phyloP scores from a whole-genome alignment of 2,797 vertebrate species.

The Ptychadena robeensis region DNA sequence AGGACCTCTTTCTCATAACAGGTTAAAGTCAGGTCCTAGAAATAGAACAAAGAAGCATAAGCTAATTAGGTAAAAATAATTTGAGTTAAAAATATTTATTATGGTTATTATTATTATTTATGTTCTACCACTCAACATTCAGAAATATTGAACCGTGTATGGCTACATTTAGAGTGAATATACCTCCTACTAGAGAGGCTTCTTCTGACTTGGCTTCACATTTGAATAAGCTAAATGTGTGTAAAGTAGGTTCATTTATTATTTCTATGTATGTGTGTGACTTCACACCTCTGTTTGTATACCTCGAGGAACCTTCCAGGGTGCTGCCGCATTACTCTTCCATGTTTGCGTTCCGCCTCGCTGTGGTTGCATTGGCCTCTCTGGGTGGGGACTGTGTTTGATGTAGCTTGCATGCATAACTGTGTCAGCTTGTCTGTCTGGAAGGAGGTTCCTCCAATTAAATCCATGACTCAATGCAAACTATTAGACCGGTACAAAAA shows the following conservation, averaged over 20 bases:
- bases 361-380: slow-evolving; percentile 2
- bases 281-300: slow-evolving; percentile 45
- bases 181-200: too few species aligned
- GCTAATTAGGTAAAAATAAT: too few species aligned
- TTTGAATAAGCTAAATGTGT: background rate
- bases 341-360: slow-evolving; percentile 19
- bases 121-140: too few species aligned
- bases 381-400: slow-evolving; percentile 33
- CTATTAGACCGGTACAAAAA: slow-evolving; percentile 21
- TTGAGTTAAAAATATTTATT: too few species aligned
- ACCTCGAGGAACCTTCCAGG: slow-evolving; percentile 33
- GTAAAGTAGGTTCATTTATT: background rate
- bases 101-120: too few species aligned
- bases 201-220: too few species aligned
- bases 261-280: background rate
- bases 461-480: slow-evolving; percentile 20
- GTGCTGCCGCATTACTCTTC: background rate
- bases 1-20: too few species aligned
- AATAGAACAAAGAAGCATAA: too few species aligned
- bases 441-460: slow-evolving; percentile 32
- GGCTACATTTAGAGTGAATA: too few species aligned
- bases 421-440: slow-evolving; percentile 52
- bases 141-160: too few species aligned
- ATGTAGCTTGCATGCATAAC: slow-evolving; percentile 21
- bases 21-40: too few species aligned